Conservation (phyloP, 2,113 vertebrate species). For the Holacanthus passer region DNA sequence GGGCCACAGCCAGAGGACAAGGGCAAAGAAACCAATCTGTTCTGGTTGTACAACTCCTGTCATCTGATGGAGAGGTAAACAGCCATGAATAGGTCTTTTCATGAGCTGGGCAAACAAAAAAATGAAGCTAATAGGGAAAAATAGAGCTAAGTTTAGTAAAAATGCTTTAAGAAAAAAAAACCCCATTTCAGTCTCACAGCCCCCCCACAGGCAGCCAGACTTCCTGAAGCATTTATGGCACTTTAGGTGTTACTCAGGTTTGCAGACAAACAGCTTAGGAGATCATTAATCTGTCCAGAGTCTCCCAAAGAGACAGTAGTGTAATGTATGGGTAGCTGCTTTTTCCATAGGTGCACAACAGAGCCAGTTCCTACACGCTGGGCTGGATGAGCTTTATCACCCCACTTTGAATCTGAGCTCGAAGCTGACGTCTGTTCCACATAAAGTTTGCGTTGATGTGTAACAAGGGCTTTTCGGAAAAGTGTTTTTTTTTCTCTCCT, state of each 20-base stretch:
- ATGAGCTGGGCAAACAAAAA: neutral
- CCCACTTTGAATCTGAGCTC: neutral
- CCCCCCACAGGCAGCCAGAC: slow-evolving; percentile 53
- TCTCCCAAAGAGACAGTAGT: slow-evolving; percentile 38
- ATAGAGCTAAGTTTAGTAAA: neutral
- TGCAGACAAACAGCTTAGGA: slow-evolving; percentile 61
- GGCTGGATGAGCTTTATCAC: slow-evolving; percentile 26
- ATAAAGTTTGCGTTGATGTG: slow-evolving; percentile 13
- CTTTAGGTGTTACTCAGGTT: slow-evolving; percentile 65
- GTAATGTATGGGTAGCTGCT: neutral
- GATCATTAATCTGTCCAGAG: slow-evolving; percentile 66
- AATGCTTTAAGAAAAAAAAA: neutral
- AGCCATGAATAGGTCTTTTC: slow-evolving; percentile 8
- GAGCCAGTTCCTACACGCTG: neutral
- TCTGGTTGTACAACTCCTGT: slow-evolving; percentile 23
- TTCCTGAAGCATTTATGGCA: slow-evolving; percentile 73
- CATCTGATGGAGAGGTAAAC: slow-evolving; percentile 31
- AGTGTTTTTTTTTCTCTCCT: slow-evolving; percentile 1
- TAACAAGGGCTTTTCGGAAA: slow-evolving; percentile 13
- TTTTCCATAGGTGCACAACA: slow-evolving; percentile 32
- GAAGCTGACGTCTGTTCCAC: neutral
- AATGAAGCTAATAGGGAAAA: neutral
- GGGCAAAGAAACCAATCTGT: slow-evolving; percentile 18
- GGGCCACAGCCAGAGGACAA: slow-evolving; percentile 10
- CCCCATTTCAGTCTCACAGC: slow-evolving; percentile 30